Percentiles rank a stretch among this genome's conserved stretches.
These are phyloP conservation scores for Scopus umbretta DNA, from an alignment of 2,113 vertebrate species.

Conservation along the genomic window DNA sequence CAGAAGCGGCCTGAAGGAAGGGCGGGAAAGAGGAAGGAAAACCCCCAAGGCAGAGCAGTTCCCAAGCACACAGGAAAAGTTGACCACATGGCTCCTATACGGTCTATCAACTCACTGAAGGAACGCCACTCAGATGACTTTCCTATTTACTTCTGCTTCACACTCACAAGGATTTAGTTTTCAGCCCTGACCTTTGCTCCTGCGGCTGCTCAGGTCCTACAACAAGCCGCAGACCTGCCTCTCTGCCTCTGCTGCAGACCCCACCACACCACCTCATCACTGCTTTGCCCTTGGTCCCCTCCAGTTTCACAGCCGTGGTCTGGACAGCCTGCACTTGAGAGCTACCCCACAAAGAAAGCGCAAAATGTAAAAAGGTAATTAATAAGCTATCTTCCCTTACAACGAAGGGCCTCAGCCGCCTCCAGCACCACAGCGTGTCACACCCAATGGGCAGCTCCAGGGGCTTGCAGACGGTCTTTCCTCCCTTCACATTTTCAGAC, in stretches of 20 bases:
- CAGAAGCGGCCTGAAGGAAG: neutral
- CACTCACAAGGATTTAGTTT: neutral
- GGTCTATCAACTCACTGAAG: neutral
- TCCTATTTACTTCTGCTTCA: neutral
- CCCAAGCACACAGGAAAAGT: neutral
- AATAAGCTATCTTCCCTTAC: neutral
- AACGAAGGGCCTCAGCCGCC: neutral
- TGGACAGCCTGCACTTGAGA: neutral
- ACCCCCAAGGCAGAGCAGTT: neutral
- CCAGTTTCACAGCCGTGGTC: neutral
- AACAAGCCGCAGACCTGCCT: neutral
- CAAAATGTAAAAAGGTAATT: neutral
- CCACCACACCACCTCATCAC: rapidly evolving
- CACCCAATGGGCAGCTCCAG: neutral
- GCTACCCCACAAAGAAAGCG: neutral
- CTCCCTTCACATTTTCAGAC: neutral
- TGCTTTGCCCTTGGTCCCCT: neutral
- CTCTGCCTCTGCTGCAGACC: rapidly evolving
- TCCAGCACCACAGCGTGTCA: neutral
- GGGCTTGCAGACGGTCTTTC: rapidly evolving
- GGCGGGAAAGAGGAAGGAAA: neutral
- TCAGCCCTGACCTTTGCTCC: neutral
- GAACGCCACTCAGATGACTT: rapidly evolving
- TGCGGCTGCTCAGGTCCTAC: neutral
- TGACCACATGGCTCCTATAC: neutral